phyloP scores from a whole-genome alignment of 2,113 vertebrate genomes.

The Castor canadensis region DNA sequence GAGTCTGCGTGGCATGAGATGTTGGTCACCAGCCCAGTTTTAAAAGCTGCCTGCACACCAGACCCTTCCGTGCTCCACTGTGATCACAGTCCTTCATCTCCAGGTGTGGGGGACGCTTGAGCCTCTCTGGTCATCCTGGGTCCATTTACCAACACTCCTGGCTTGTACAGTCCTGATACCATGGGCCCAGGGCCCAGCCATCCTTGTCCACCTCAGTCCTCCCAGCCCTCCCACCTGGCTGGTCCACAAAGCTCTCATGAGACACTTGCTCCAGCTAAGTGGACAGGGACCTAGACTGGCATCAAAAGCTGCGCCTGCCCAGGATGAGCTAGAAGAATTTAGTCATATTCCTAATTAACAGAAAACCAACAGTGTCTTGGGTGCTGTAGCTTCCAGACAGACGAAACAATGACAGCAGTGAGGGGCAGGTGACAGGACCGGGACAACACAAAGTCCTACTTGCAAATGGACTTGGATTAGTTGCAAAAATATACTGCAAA shows the following conservation, averaged over 20 bases:
- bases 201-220: not conserved
- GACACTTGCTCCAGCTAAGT: not conserved
- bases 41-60: not conserved
- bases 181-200: not conserved
- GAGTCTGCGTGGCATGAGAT: not conserved
- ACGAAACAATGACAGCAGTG: not conserved
- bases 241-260: not conserved
- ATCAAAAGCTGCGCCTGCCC: not conserved
- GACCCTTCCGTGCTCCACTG: no score
- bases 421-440: not conserved
- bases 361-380: not conserved
- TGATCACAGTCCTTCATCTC: not conserved
- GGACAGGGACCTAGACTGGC: not conserved
- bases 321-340: no score
- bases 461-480: not conserved
- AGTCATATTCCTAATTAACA: not conserved
- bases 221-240: not conserved
- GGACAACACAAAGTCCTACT: no score
- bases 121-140: not conserved
- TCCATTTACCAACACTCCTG: no score
- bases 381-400: not conserved
- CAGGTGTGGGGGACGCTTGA: not conserved
- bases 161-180: not conserved
- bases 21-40: not conserved
- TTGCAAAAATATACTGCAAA: not conserved